Conservation (phyloP, 2,113 vertebrate species). For the Xenotilapia caudafasciata region DNA sequence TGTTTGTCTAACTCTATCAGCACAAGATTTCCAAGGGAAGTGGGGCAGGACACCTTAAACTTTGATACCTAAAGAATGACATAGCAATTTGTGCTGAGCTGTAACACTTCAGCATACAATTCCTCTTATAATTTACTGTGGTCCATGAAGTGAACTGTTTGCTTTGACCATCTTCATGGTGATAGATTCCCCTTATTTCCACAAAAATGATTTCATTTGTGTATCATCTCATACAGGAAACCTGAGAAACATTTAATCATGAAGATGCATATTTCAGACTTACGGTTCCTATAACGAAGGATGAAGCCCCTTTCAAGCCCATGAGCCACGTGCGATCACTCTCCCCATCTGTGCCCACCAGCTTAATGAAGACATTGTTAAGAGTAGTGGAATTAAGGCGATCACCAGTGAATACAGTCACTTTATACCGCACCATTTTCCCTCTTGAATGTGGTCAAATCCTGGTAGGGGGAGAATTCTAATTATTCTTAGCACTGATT, state of each 20-base stretch:
- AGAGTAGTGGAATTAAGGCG: background rate
- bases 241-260: background rate
- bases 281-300: background rate
- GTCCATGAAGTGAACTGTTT: background rate
- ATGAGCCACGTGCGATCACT: background rate
- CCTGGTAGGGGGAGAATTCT: background rate
- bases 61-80: background rate
- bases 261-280: background rate
- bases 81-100: rapidly evolving
- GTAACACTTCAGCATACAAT: rapidly evolving
- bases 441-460: background rate
- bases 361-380: conserved; percentile 42
- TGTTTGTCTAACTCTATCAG: conserved; percentile 48
- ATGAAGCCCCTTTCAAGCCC: rapidly evolving
- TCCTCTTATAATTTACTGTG: background rate
- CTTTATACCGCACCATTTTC: conserved; percentile 26
- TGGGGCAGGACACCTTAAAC: background rate
- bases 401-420: background rate
- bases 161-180: background rate
- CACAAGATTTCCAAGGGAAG: conserved; percentile 30
- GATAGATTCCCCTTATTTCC: background rate
- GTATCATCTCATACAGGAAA: background rate
- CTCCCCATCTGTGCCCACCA: conserved; percentile 43
- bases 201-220: rapidly evolving
- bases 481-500: background rate